These are phyloP conservation scores for Anthrax anthrax DNA, from an alignment of 2,888 invertebrate species.

Conservation along the genomic window DNA sequence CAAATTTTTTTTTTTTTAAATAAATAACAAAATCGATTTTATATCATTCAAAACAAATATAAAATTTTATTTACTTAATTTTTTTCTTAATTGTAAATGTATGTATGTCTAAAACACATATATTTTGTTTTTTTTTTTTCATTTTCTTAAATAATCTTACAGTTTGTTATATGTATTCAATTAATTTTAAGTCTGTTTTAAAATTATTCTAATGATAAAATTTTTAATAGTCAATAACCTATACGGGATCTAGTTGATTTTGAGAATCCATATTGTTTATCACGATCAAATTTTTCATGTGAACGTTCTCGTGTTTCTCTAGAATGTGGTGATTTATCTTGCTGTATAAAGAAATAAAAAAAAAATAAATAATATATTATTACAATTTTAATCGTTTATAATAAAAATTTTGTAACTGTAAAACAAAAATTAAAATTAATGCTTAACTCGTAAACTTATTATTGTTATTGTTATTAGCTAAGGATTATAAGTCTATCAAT, in stretches of 20 bases:
- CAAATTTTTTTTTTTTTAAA: too few species aligned
- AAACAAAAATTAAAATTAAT: too few species aligned
- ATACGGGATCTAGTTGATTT: constrained; percentile 30
- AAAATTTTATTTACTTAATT: not conserved
- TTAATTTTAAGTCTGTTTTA: not conserved
- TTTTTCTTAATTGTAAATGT: not conserved
- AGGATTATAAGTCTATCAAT: too few species aligned
- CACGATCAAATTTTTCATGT: constrained; percentile 54
- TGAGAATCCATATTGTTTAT: constrained; percentile 69
- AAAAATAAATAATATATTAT: constrained; percentile 1
- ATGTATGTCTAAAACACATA: not conserved
- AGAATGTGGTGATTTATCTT: constrained; percentile 69
- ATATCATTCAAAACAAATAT: too few species aligned
- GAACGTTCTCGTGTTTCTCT: constrained; percentile 52
- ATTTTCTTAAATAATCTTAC: not conserved
- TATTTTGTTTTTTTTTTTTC: too few species aligned
- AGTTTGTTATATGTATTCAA: not conserved
- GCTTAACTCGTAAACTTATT: too few species aligned
- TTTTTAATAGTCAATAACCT: constrained; percentile 21
- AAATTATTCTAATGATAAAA: not conserved
- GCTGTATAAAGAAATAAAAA: constrained; percentile 23
- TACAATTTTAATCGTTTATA: too few species aligned
- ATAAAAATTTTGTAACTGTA: too few species aligned
- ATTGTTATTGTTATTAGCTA: too few species aligned
- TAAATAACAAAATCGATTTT: too few species aligned